Evolutionary conservation across 2,113 vertebrate genomes (phyloP).

Genomic region (Dascyllus trimaculatus): DNA sequence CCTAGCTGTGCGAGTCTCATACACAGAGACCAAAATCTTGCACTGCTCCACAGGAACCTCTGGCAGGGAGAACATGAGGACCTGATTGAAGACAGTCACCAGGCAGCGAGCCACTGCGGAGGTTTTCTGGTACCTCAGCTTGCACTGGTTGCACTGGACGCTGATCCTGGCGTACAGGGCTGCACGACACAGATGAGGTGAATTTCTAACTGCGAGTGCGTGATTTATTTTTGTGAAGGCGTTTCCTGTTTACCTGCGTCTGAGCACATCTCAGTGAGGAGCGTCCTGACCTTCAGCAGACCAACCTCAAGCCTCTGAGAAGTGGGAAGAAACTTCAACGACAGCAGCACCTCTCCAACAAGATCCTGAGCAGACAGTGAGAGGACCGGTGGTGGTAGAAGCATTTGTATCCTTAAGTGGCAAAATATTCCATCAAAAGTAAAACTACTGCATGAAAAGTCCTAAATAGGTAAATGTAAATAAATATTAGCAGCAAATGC

Average conservation of each 20-base stretch:
- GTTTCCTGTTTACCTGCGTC: conserved; percentile 54
- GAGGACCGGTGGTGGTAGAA: neutral
- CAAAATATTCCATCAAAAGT: too few relatives aligned
- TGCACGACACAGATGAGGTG: conserved; percentile 53
- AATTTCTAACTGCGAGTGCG: neutral
- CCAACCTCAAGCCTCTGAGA: conserved; percentile 86
- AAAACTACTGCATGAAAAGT: too few relatives aligned
- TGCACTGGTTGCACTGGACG: conserved; percentile 81
- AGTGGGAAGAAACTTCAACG: conserved; percentile 84
- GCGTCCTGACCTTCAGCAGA: conserved; percentile 81
- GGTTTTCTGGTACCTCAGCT: conserved; percentile 84
- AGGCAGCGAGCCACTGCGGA: conserved; percentile 53
- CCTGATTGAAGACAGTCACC: conserved; percentile 85
- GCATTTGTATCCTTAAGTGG: too few relatives aligned
- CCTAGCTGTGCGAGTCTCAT: conserved; percentile 57
- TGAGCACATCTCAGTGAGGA: conserved; percentile 33
- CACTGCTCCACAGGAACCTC: conserved; percentile 76
- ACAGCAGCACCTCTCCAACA: conserved; percentile 84
- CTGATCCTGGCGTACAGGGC: conserved; percentile 80
- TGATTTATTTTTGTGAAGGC: neutral
- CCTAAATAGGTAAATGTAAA: too few relatives aligned
- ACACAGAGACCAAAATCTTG: conserved; percentile 79
- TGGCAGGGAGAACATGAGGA: conserved; percentile 82
- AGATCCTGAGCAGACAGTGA: conserved; percentile 76
- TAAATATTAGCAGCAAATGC: too few relatives aligned